These are phyloP conservation scores for Alethe castanea DNA, from an alignment of 2,113 vertebrate genomes.

Conservation along the genomic window DNA sequence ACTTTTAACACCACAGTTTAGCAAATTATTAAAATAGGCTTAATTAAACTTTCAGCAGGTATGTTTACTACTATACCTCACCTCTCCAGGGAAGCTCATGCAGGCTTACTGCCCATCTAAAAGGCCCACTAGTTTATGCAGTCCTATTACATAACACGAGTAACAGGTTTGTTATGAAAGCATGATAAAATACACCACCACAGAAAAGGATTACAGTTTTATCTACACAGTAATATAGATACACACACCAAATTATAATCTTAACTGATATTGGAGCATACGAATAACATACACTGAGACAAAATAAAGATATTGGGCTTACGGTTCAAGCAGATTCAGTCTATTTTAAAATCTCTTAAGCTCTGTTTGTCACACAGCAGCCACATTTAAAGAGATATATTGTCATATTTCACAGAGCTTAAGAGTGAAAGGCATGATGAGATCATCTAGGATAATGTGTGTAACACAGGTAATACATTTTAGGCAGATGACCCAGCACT, in stretches of 20 bases:
- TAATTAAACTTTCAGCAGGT: not conserved
- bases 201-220: not conserved
- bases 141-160: not conserved
- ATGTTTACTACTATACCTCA: not conserved
- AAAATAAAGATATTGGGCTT: not conserved
- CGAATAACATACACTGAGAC: not conserved
- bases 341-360: not conserved
- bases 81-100: not conserved
- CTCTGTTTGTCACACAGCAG: not conserved
- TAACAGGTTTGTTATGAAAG: not conserved
- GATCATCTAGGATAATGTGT: not conserved
- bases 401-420: not conserved
- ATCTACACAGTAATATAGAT: not conserved
- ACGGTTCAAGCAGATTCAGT: not conserved
- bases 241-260: not conserved
- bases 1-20: not conserved
- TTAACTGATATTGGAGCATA: not conserved
- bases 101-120: not conserved
- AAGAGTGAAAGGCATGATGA: not conserved
- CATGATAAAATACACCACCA: not conserved
- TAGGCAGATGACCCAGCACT: not conserved
- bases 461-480: not conserved
- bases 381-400: not conserved
- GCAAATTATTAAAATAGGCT: not conserved
- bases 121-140: not conserved